Evolutionary conservation across 2,797 vertebrate species (phyloP), one percentile per base, ranked within the genome.

Genomic region (Alosa sapidissima): DNA sequence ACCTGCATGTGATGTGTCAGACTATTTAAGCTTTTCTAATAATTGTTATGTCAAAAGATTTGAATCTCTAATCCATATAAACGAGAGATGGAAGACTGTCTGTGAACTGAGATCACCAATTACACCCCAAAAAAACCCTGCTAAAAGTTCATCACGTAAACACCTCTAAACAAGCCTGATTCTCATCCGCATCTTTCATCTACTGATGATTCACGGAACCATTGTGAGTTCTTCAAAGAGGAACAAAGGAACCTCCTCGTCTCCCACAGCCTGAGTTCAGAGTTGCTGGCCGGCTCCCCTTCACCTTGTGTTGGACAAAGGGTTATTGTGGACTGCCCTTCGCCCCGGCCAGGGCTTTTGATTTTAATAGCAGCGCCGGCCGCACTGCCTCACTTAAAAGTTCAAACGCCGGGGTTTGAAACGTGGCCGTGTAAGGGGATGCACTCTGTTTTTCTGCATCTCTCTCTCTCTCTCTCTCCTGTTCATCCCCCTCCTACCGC

Each of bases 281-380:
- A 36, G 36, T 19, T 14, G 72, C 72, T 78, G 72, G 72, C 36
- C 10, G 41, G 36, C 14, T 78, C 72, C 36, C 72, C 72, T 47
- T 47, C 16, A 78, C 72, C 72, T 83, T 41, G 21, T 83, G 89
- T 87, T 85, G 89, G 65, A 91, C 87, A 92, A 92, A 94, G 89
- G 89, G 87, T 94, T 93, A 91, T 91, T 83, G 48, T 81, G 86
- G 88, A 90, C 91, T 89, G 89, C 93, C 94, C 92, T 94, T 92
- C 90, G 91, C 90, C 62, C 86, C 88, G 72, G 87, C 88, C 78
- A 36, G 88, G 92, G 89, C 92, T 94, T 93, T 94, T 93, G 90
- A 94, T 95, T 96, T 96, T 95, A 94, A 95, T 95, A 95, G 92
- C 90, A 92, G 93, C 93, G 52, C 52, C 14, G 92, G 85, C 84